phyloP scores from a whole-genome alignment of 2,888 invertebrate genomes.

The Chloroclysta siterata region DNA sequence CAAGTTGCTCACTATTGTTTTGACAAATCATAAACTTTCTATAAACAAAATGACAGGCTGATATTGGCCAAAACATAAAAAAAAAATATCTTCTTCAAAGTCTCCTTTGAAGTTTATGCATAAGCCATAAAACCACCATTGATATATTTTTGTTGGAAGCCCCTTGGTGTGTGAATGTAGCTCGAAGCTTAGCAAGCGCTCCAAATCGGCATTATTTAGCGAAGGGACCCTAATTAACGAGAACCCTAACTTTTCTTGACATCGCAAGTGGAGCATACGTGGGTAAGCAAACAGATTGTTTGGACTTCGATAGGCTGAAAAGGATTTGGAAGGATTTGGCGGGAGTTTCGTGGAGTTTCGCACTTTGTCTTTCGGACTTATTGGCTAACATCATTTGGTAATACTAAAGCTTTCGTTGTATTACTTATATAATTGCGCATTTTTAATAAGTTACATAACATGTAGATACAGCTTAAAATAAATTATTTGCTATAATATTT shows the following conservation, averaged over 20 bases:
- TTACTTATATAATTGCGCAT: neutral
- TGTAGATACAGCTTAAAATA: no score
- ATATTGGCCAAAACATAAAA: no score
- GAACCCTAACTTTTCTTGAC: constrained; percentile 75
- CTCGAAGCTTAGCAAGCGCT: constrained; percentile 67
- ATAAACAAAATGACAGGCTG: no score
- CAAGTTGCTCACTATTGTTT: no score
- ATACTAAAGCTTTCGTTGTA: constrained; percentile 16
- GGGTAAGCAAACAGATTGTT: constrained; percentile 63
- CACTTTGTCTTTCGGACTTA: constrained; percentile 42
- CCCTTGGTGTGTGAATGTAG: constrained; percentile 14
- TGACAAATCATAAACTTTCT: no score
- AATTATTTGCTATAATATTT: no score
- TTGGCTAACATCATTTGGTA: constrained; percentile 33
- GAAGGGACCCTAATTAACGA: constrained; percentile 68
- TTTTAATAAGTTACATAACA: no score
- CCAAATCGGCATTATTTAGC: constrained; percentile 75
- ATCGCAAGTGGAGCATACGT: constrained; percentile 59
- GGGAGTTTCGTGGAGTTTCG: constrained; percentile 51
- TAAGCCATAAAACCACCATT: no score
- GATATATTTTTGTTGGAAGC: neutral
- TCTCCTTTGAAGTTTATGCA: no score
- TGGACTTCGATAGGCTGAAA: constrained; percentile 63
- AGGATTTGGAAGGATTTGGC: constrained; percentile 59
- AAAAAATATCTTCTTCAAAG: no score